These are phyloP conservation scores for Drosophila paramelanica DNA, from an alignment of 2,888 invertebrate species.

Conservation along the genomic window DNA sequence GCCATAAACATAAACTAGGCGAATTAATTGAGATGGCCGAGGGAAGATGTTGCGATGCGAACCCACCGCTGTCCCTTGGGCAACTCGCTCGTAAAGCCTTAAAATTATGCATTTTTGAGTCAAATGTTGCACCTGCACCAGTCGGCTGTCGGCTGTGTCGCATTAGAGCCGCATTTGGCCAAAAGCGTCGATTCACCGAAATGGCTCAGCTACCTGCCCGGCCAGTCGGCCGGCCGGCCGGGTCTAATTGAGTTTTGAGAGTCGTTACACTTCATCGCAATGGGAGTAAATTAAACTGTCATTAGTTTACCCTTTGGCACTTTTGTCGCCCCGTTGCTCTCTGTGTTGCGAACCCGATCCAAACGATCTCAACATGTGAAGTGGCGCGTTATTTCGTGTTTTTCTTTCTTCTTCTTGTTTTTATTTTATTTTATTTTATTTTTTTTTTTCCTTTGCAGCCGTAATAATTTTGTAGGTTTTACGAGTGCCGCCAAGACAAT, in stretches of 20 bases:
- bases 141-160: conserved; percentile 8
- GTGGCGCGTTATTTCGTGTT: conserved; percentile 65
- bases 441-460: conserved; percentile 54
- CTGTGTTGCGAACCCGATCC: conserved; percentile 50
- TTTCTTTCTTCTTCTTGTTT: conserved; percentile 25
- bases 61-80: conserved; percentile 14
- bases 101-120: conserved; percentile 70
- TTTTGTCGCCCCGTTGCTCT: conserved; percentile 54
- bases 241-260: conserved; percentile 75
- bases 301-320: conserved; percentile 83
- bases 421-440: conserved; percentile 20
- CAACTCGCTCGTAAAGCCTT: conserved; percentile 63
- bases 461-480: conserved; percentile 78
- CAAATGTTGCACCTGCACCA: conserved; percentile 66
- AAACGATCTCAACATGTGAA: conserved; percentile 69
- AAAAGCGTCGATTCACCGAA: conserved; percentile 33
- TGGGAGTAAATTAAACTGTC: conserved; percentile 85
- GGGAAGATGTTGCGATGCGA: conserved; percentile 4
- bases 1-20: conserved; percentile 74
- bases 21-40: conserved; percentile 71
- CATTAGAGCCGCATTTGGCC: conserved; percentile 71
- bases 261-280: conserved; percentile 77
- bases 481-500: conserved; percentile 80
- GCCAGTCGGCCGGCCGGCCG: conserved; percentile 12
- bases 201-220: conserved; percentile 44